Percentiles rank a stretch among this genome's conserved stretches.
phyloP scores from a whole-genome alignment of 2,797 vertebrate genomes.

The Eleutherodactylus coqui region DNA sequence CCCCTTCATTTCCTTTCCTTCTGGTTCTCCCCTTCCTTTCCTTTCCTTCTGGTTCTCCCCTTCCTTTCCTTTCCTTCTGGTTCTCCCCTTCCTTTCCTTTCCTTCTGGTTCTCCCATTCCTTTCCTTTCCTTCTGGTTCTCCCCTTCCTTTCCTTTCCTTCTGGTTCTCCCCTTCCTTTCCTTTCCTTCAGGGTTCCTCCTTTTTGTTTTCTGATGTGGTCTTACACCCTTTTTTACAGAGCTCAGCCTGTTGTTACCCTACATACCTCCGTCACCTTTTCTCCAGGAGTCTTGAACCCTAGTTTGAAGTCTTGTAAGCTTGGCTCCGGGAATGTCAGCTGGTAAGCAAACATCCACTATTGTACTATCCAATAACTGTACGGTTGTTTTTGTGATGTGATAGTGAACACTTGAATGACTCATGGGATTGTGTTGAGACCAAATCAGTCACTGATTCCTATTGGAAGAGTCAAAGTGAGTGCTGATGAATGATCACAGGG shows the following conservation, averaged over 20 bases:
- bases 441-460: no score
- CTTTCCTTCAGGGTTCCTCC: neutral
- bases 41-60: no score
- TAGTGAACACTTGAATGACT: neutral
- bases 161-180: neutral
- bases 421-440: neutral
- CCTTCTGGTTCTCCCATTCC: no score
- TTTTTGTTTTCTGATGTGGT: neutral
- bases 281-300: constrained; percentile 39
- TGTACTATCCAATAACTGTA: neutral
- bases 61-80: no score
- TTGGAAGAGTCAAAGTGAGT: no score
- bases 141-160: no score
- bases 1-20: no score
- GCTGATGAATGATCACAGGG: neutral
- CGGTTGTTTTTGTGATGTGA: neutral
- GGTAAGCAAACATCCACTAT: constrained; percentile 17
- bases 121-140: no score
- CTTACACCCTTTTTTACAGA: constrained; percentile 6
- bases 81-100: no score
- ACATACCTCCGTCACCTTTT: constrained; percentile 17
- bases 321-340: constrained; percentile 9
- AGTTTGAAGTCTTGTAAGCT: constrained; percentile 16
- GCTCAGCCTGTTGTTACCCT: constrained; percentile 49
- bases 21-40: no score